Percentiles rank a stretch among this genome's conserved stretches.
These are phyloP conservation scores for Tridacna crocea DNA, from an alignment of 2,888 invertebrate genomes.

Conservation along the genomic window DNA sequence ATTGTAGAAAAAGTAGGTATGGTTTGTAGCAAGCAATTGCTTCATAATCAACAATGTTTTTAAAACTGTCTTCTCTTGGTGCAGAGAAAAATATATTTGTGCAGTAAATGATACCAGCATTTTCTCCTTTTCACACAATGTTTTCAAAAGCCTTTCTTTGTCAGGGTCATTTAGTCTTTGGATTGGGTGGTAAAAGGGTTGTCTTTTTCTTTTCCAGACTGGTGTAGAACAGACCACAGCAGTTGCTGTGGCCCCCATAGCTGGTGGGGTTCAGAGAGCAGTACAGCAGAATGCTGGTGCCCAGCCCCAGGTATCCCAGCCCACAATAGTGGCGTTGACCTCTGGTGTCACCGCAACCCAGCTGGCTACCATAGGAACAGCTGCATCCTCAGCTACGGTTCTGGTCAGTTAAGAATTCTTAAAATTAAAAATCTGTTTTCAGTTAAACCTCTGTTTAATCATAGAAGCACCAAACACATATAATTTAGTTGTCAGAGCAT, in stretches of 20 bases:
- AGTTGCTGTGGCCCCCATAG: slow-evolving; percentile 43
- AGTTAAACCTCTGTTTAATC: too few species aligned
- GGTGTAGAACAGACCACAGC: slow-evolving; percentile 35
- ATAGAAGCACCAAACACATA: too few species aligned
- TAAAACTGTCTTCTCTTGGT: neutral
- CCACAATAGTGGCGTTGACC: slow-evolving; percentile 61
- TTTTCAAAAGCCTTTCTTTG: neutral
- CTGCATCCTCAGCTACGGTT: slow-evolving; percentile 59
- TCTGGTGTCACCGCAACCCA: slow-evolving; percentile 54
- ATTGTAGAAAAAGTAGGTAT: neutral
- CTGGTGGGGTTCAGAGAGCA: slow-evolving; percentile 46
- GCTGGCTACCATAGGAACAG: slow-evolving; percentile 58
- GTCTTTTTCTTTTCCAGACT: neutral
- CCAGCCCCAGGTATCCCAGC: slow-evolving; percentile 42
- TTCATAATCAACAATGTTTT: neutral
- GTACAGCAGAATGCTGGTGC: slow-evolving; percentile 41
- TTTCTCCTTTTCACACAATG: too few species aligned
- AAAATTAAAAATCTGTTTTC: too few species aligned
- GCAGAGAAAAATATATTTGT: neutral
- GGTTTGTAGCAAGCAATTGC: neutral
- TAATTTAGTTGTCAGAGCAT: neutral
- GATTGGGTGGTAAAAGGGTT: neutral
- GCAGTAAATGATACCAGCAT: too few species aligned
- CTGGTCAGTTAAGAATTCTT: slow-evolving; percentile 38
- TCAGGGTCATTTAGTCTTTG: neutral